Evolutionary conservation across 2,888 invertebrate species (phyloP), one percentile per base, ranked within the genome.

Genomic region (Torymus aiolomorphi): DNA sequence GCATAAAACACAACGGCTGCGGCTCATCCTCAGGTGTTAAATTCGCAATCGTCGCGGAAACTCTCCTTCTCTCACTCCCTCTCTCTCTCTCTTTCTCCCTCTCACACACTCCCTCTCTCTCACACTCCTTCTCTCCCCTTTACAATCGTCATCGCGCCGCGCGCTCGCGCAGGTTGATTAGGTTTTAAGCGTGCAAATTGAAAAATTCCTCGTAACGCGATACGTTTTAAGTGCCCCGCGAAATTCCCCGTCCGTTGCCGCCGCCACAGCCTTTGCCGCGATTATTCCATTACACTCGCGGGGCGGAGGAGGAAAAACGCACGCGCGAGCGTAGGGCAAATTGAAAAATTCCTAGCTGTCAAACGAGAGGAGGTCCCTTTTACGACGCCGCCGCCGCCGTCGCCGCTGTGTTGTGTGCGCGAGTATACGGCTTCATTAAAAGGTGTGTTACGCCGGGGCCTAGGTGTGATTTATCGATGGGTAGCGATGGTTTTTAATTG

Each of bases 81-180:
- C 42, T 42, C 8, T 42, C 42, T 8, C 8, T 42, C 42, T 8
- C 42, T 42, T 8, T 8, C 8, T 42, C 42, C n/a, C n/a, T n/a
- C n/a, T n/a, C n/a, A n/a, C n/a, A n/a, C n/a, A n/a, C n/a, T 42
- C 42, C 8, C 8, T 42, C 42, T 42, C 42, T 8, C 42, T 8
- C 42, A 8, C 8, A 8, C 42, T 42, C 42, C 42, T 42, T 42
- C 42, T 42, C 42, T 42, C 42, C 42, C 42, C 42, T 76, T 76
- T 76, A 76, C 76, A 76, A 70, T 76, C 70, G 76, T n/a, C 42
- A 42, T 42, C 67, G 24, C 24, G 51, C 31, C 56, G 20, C 16
- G 31, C 74, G 75, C 62, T 80, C 82, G 83, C 82, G 75, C 59
- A 83, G 82, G 82, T 84, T 81, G 83, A 83, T 82, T 83, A 76